These are phyloP conservation scores for Leptoteleia sp. DNA, from an alignment of 1,140 invertebrate genomes.

Conservation along the genomic window DNA sequence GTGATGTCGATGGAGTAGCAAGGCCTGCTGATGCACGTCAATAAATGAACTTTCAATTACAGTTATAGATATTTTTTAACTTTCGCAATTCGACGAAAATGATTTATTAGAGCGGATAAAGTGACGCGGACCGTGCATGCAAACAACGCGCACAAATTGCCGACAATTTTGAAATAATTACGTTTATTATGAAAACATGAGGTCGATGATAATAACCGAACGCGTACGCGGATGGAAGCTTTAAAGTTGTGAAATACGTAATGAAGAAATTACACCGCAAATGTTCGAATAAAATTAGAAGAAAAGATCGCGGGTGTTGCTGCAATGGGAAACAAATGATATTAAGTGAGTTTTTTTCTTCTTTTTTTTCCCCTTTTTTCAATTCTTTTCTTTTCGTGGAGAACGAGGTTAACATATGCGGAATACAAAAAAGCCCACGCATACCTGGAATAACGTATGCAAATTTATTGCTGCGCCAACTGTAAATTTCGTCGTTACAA, in stretches of 20 bases:
- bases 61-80: too few species aligned
- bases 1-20: too few species aligned
- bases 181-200: constrained; percentile 43
- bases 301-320: constrained; percentile 42
- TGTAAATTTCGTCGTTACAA: constrained; percentile 38
- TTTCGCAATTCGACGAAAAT: constrained; percentile 6
- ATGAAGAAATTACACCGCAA: constrained; percentile 55
- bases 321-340: constrained; percentile 54
- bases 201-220: constrained; percentile 28
- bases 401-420: constrained; percentile 41
- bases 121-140: constrained; percentile 1
- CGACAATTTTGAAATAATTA: constrained; percentile 47
- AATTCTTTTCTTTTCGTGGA: too few species aligned
- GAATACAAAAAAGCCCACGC: constrained; percentile 41
- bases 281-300: constrained; percentile 43
- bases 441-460: constrained; percentile 41
- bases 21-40: too few species aligned
- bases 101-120: constrained; percentile 1
- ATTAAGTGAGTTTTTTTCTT: constrained; percentile 58
- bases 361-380: too few species aligned
- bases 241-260: constrained; percentile 47
- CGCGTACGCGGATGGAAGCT: constrained; percentile 15
- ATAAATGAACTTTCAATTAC: too few species aligned
- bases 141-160: constrained; percentile 13
- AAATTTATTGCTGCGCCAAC: constrained; percentile 51